phyloP scores from a whole-genome alignment of 2,797 vertebrate species.

The Glyptemys insculpta region DNA sequence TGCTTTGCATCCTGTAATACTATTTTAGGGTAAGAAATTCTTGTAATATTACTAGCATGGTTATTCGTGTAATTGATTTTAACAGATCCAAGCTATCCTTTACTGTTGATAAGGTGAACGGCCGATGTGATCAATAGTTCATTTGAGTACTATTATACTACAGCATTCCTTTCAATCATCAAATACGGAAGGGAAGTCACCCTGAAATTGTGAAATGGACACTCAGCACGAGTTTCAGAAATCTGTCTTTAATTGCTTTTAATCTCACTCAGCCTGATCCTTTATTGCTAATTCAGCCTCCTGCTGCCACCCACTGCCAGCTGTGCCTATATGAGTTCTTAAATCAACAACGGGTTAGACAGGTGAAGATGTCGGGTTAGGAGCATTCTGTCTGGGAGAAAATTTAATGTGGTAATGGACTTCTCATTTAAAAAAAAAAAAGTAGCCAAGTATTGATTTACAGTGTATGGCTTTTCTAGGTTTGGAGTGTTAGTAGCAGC shows the following conservation, averaged over 20 bases:
- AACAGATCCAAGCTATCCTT: neutral
- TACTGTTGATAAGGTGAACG: rapidly evolving
- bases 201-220: neutral
- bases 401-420: neutral
- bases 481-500: neutral
- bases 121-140: neutral
- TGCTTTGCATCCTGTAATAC: neutral
- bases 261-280: neutral
- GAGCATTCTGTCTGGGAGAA: neutral
- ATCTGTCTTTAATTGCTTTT: neutral
- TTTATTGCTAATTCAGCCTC: constrained; percentile 59
- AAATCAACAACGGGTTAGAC: constrained; percentile 4
- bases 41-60: neutral
- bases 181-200: neutral
- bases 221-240: neutral
- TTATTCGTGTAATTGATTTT: neutral
- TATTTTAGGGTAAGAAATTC: neutral
- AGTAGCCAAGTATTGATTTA: neutral
- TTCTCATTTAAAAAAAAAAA: neutral
- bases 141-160: neutral
- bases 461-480: neutral
- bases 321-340: constrained; percentile 39
- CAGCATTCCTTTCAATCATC: neutral
- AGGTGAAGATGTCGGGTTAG: neutral
- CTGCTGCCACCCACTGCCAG: constrained; percentile 71